Conservation (phyloP, 1,140 invertebrate genomes). For the Pseudomyrmex pallidus region DNA sequence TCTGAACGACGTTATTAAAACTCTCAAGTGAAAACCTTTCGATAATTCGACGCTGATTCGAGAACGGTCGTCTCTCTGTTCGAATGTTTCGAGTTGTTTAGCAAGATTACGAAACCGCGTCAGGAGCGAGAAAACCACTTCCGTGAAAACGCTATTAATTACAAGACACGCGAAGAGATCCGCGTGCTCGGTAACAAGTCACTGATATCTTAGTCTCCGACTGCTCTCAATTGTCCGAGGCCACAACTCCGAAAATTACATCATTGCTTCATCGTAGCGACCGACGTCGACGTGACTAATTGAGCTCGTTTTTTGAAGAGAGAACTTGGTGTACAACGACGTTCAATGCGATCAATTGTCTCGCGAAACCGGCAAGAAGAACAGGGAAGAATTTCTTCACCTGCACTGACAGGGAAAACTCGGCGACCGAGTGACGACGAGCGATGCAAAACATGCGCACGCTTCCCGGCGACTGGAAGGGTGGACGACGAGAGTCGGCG, state of each 20-base stretch:
- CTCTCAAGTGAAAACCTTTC: neutral
- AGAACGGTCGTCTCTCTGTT: neutral
- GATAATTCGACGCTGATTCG: neutral
- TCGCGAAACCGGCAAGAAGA: neutral
- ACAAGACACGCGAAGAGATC: neutral
- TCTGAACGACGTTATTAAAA: neutral
- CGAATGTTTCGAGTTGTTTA: neutral
- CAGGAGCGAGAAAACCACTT: neutral
- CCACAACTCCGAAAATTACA: slow-evolving; percentile 7
- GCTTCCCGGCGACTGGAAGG: slow-evolving; percentile 76
- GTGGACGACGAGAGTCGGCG: slow-evolving; percentile 58
- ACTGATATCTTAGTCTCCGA: neutral
- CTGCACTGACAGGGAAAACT: slow-evolving; percentile 44
- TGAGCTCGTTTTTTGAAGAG: neutral
- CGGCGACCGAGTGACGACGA: slow-evolving; percentile 46
- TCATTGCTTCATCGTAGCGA: neutral
- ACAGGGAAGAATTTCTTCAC: neutral
- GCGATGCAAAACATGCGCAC: slow-evolving; percentile 78
- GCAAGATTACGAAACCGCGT: neutral
- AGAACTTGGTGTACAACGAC: neutral
- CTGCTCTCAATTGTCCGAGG: neutral
- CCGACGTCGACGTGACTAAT: neutral
- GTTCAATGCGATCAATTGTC: slow-evolving; percentile 19
- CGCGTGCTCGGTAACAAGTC: neutral
- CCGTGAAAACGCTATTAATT: neutral